phyloP scores from a whole-genome alignment of 2,888 invertebrate genomes.

The Melinaea marsaeus region DNA sequence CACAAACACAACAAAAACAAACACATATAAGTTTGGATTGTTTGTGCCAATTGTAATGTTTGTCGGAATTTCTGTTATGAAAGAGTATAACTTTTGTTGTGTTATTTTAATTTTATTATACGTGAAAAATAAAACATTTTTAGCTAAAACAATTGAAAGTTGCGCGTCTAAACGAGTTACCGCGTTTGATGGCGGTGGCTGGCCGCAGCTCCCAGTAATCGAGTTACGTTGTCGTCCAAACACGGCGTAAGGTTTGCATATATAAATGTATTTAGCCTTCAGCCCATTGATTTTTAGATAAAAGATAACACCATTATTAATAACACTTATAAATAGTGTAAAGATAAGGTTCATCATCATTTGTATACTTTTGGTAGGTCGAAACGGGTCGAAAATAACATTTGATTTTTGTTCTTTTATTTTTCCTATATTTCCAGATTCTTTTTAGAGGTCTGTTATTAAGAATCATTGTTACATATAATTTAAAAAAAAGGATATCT shows the following conservation, averaged over 20 bases:
- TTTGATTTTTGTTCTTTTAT: too few species aligned
- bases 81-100: not conserved
- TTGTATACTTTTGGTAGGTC: too few species aligned
- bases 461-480: too few species aligned
- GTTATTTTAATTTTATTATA: not conserved
- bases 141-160: constrained; percentile 14
- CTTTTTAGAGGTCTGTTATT: too few species aligned
- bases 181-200: not conserved
- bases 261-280: not conserved
- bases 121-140: constrained; percentile 11
- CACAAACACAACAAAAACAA: too few species aligned
- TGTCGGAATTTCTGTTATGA: too few species aligned
- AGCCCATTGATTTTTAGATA: not conserved
- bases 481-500: too few species aligned
- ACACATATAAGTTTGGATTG: too few species aligned
- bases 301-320: not conserved
- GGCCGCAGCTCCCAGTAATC: not conserved
- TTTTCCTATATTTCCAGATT: too few species aligned
- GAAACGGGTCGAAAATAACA: too few species aligned
- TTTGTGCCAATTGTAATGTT: too few species aligned
- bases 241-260: not conserved
- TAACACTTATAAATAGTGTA: not conserved
- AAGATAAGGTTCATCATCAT: too few species aligned
- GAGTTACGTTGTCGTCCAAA: not conserved
- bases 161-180: constrained; percentile 21